A percentile compares a stretch with the other conserved stretches of the same genome.
phyloP scores from a whole-genome alignment of 1,140 invertebrate genomes.

The Cherax destructor region DNA sequence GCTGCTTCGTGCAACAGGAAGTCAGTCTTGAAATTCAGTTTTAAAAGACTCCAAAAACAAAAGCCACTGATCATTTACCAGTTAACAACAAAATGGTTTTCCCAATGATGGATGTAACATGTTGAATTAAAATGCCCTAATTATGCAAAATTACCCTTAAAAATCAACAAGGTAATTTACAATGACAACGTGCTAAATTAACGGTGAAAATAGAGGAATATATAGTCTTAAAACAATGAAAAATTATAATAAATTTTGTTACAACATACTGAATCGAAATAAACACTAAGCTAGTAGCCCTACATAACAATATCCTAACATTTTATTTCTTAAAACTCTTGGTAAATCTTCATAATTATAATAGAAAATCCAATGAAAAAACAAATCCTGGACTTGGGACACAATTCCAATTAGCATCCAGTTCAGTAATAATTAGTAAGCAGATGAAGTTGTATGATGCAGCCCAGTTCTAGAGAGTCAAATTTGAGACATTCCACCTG shows the following conservation, averaged over 20 bases:
- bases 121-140: constrained; percentile 38
- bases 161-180: constrained; percentile 39
- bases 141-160: constrained; percentile 33
- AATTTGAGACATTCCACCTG: not conserved
- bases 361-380: constrained; percentile 28
- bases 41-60: not conserved
- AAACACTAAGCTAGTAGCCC: constrained; percentile 14
- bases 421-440: constrained; percentile 9
- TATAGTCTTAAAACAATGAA: constrained; percentile 37
- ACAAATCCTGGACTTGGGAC: not conserved
- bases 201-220: constrained; percentile 44
- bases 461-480: not conserved
- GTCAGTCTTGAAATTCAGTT: constrained; percentile 16
- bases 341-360: constrained; percentile 28
- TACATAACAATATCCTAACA: constrained; percentile 31
- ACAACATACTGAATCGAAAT: constrained; percentile 29
- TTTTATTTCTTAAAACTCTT: constrained; percentile 14
- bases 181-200: constrained; percentile 38
- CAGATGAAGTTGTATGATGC: not conserved
- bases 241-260: constrained; percentile 26
- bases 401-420: not conserved
- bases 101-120: constrained; percentile 1
- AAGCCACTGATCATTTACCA: constrained; percentile 19
- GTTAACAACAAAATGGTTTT: constrained; percentile 26
- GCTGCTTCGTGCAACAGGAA: not conserved